These are phyloP conservation scores for Aspidoscelis tigris DNA, from an alignment of 2,113 vertebrate species.

Conservation along the genomic window DNA sequence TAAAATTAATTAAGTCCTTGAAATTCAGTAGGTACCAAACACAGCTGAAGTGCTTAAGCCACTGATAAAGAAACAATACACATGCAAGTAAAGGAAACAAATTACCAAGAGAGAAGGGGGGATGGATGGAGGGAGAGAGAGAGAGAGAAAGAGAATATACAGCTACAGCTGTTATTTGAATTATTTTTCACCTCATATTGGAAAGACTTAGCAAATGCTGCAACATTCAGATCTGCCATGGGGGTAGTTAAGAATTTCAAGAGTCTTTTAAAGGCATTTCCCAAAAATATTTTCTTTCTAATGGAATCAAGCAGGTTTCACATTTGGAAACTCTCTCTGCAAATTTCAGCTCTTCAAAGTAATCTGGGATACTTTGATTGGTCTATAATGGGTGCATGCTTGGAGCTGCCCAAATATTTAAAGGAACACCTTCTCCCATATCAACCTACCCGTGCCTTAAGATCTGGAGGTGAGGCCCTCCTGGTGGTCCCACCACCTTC, in stretches of 20 bases:
- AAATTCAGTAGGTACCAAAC: constrained; percentile 15
- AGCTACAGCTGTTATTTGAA: constrained; percentile 26
- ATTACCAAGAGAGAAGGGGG: neutral
- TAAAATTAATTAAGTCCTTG: constrained; percentile 37
- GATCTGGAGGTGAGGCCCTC: too few species aligned
- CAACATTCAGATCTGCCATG: neutral
- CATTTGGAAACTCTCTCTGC: neutral
- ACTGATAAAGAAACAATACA: constrained; percentile 28
- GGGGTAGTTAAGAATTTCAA: neutral
- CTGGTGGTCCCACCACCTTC: too few species aligned
- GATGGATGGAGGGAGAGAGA: too few species aligned
- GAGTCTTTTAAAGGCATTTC: neutral
- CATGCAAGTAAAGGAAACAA: constrained; percentile 25
- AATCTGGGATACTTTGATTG: neutral
- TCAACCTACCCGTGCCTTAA: too few species aligned
- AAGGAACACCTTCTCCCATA: too few species aligned
- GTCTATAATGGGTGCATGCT: too few species aligned
- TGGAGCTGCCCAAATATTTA: too few species aligned
- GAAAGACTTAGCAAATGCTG: neutral
- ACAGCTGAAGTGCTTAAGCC: constrained; percentile 36
- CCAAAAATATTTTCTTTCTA: neutral
- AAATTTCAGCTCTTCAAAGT: neutral
- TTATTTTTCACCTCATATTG: neutral
- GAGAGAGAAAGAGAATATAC: neutral
- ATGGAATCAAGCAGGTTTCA: neutral